Base-by-base conservation (phyloP, 2,113 vertebrate genomes). In the Elachura formosa region DNA sequence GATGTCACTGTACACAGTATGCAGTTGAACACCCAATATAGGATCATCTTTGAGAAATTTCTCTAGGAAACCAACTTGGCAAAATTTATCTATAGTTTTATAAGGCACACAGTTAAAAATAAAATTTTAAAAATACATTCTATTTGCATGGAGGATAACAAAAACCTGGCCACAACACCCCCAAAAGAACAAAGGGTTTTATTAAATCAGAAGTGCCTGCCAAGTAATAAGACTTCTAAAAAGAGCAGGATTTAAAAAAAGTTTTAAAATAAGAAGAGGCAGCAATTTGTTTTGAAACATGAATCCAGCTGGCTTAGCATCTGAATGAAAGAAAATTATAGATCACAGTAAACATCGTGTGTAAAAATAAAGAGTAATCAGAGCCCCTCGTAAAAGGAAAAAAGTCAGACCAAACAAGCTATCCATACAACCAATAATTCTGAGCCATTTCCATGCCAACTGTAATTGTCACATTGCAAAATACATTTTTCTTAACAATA, bases 281-380 rank as follows among this genome's bases (percentile, higher is more conserved):
- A 0, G 87, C 33, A 91, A 89, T 79, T 77, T 93, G 90, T 96
- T 96, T 94, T 89, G 84, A 94, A 72, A 80, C 85, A 55, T 58
- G 28, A 84, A 91, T 94, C 88, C 94, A 96, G 85, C 66, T 97
- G 96, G 92, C 87, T 24, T 83, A 77, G 48, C 76, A 66, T 96
- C 88, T 78, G 75, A 82, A 69, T 91, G 91, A 97, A 93, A 97
- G 95, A 96, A 98, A 98, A 98, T 98, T 98, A 98, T 10, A 98
- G 95, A 97, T 95, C 51, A 90, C 92, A 94, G 91, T 96, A 97
- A 98, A 96, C 96, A 97, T 94, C 92, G 96, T 38, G 80, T 86
- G 91, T 92, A 97, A 98, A 98, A 97, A 96, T 97, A 97, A 95
- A 96, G 81, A 96, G 88, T 56, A 97, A 96, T 95, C 96, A 96